These are phyloP conservation scores for Acronicta psi DNA, from an alignment of 2,888 invertebrate genomes.

Conservation along the genomic window DNA sequence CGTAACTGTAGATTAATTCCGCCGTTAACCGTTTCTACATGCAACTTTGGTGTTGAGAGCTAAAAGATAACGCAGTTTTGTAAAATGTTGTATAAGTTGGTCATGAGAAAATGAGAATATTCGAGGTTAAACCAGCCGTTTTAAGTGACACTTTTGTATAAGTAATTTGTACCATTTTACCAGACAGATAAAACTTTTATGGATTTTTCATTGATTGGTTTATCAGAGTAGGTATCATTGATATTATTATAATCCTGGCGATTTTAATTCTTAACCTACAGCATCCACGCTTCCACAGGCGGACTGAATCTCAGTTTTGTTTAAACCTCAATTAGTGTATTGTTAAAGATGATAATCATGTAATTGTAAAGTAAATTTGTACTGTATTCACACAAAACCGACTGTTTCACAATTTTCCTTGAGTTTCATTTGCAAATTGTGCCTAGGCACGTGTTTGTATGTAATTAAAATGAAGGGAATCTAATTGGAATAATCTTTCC, in stretches of 20 bases:
- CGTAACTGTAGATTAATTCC: conserved; percentile 48
- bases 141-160: not conserved
- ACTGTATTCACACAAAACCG: conserved; percentile 19
- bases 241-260: too few species aligned
- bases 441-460: conserved; percentile 25
- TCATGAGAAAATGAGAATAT: conserved; percentile 12
- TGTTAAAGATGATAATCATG: conserved; percentile 34
- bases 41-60: conserved; percentile 31
- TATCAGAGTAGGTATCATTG: too few species aligned
- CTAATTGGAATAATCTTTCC: conserved; percentile 28
- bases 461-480: conserved; percentile 28
- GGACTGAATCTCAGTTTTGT: conserved; percentile 1
- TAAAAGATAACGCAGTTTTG: conserved; percentile 24
- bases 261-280: too few species aligned
- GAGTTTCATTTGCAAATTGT: conserved; percentile 41
- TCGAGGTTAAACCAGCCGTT: not conserved
- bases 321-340: conserved; percentile 10
- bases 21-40: conserved; percentile 43
- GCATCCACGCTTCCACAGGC: too few species aligned
- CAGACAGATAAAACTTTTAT: too few species aligned
- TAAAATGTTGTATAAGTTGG: conserved; percentile 19
- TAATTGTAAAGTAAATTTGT: conserved; percentile 18
- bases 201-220: too few species aligned
- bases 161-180: too few species aligned
- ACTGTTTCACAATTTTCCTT: conserved; percentile 32